A percentile compares a stretch with the other conserved stretches of the same genome.
These are phyloP conservation scores for Erpornis zantholeuca DNA, from an alignment of 2,113 vertebrate genomes.

Conservation along the genomic window DNA sequence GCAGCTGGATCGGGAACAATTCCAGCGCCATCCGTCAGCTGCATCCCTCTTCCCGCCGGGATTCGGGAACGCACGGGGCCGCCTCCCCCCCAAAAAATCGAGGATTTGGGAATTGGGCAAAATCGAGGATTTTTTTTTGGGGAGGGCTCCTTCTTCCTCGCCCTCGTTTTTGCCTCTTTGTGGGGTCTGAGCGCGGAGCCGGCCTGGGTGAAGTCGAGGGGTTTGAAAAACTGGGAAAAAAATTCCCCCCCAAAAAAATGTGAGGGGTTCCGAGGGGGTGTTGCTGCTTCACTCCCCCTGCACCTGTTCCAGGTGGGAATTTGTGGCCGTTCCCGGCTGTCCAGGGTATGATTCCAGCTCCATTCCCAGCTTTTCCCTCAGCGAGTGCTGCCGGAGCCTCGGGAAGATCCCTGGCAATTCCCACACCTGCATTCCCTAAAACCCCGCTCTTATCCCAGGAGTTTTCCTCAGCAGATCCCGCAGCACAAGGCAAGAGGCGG, in stretches of 20 bases:
- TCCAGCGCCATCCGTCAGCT: constrained; percentile 13
- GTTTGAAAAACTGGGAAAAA: rapidly evolving
- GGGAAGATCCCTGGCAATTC: background rate
- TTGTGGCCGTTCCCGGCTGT: background rate
- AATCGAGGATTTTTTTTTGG: background rate
- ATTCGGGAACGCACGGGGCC: background rate
- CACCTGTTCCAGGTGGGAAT: rapidly evolving
- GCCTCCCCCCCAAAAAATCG: rapidly evolving
- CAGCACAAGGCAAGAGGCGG: rapidly evolving
- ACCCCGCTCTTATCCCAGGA: background rate
- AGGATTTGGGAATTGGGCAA: background rate
- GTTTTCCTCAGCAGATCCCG: background rate
- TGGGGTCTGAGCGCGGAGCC: rapidly evolving
- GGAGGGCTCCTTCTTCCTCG: background rate
- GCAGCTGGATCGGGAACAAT: background rate
- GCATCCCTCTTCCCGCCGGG: background rate
- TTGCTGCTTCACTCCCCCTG: rapidly evolving
- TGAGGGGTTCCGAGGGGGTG: rapidly evolving
- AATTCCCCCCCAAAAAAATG: no score
- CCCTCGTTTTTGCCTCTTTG: background rate
- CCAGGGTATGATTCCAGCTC: background rate
- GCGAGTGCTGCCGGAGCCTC: rapidly evolving
- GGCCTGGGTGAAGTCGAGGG: rapidly evolving
- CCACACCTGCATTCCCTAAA: background rate
- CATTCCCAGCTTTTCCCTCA: background rate